phyloP scores from a whole-genome alignment of 2,113 vertebrate species.

The Galemys pyrenaicus region DNA sequence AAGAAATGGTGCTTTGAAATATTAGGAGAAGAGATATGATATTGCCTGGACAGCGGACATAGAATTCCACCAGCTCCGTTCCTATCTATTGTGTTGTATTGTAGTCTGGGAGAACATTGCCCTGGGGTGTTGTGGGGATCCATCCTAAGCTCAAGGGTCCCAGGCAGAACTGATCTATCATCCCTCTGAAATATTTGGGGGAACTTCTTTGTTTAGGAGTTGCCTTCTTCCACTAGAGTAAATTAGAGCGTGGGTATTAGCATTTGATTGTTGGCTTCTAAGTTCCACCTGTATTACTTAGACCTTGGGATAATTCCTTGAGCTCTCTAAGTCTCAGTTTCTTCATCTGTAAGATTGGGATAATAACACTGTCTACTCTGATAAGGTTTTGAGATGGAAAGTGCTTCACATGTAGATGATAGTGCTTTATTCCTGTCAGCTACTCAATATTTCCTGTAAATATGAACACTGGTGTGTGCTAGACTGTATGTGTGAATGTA shows the following conservation, averaged over 20 bases:
- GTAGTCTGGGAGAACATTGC: not conserved
- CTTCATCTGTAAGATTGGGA: not conserved
- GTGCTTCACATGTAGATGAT: not conserved
- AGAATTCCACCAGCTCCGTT: not conserved
- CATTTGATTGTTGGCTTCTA: not conserved
- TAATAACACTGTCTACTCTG: not conserved
- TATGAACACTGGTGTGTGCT: not conserved
- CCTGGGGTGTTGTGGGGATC: not conserved
- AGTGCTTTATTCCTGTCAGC: not conserved
- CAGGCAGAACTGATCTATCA: not conserved
- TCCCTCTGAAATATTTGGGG: not conserved
- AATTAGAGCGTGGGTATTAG: not conserved
- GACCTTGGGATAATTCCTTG: not conserved
- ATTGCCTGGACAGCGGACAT: not conserved
- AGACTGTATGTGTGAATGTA: not conserved
- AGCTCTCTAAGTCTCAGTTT: not conserved
- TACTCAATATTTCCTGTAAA: not conserved
- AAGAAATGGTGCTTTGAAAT: conserved; percentile 73
- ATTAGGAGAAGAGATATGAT: conserved; percentile 70
- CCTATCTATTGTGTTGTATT: not conserved
- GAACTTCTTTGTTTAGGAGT: not conserved
- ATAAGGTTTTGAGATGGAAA: not conserved
- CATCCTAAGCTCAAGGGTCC: not conserved
- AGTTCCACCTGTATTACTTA: not conserved
- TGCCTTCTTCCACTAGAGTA: not conserved